Evolutionary conservation across 2,797 vertebrate genomes (phyloP), one percentile per base, ranked within the genome.

Genomic region (Thamnophis elegans): DNA sequence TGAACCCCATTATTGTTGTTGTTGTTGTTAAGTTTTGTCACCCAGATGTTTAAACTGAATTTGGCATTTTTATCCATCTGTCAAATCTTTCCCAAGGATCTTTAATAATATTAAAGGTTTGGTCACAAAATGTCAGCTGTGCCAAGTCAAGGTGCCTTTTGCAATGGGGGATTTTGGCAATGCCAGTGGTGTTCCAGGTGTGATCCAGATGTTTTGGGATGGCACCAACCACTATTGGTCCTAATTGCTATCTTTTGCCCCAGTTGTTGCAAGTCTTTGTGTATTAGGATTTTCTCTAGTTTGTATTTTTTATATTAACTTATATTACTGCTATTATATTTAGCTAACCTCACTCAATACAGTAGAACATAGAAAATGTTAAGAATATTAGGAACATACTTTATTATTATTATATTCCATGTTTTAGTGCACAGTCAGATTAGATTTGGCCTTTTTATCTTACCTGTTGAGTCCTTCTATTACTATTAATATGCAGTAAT

Each of bases 151-250:
- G 5, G 1, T n/a, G 62, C 12, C 62, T n/a, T 68, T 68, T 68
- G 28, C 28, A 68, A 68, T 68, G 14, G n/a, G 62, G n/a, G 13
- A 16, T 68, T 68, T 32, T 16, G 65, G 16, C n/a, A 32, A 68
- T 32, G n/a, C n/a, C n/a, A 68, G n/a, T 32, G 6, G 13, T 62
- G 12, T 28, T 62, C 26, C 26, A 62, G 26, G 22, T 28, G 62
- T 68, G 65, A 1, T 68, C n/a, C 65, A 68, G 65, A 18, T 18
- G n/a, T 68, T 68, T 68, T 68, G n/a, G 62, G 65, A 68, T 62
- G 10, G 60, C 0, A 1, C 25, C 25, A 28, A 28, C 11, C 4
- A 7, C n/a, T 68, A 0, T 8, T 32, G n/a, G 2, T 68, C 6
- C 28, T 32, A 16, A 7, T 32, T 16, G n/a, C n/a, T 18, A 18